A percentile compares a stretch with the other conserved stretches of the same genome.
These are phyloP conservation scores for Homarus americanus DNA, from an alignment of 1,140 invertebrate genomes.

Conservation along the genomic window DNA sequence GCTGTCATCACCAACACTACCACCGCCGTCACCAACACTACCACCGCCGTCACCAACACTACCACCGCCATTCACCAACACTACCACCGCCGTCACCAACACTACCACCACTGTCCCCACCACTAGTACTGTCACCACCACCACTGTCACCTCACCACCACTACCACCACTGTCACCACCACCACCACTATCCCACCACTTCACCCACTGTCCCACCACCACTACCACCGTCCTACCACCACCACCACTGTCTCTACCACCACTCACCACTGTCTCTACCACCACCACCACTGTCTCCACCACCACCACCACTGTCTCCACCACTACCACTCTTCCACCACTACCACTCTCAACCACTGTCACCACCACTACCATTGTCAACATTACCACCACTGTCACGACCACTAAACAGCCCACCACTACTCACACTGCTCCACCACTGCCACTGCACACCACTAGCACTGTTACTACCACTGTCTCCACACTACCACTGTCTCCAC, in stretches of 20 bases:
- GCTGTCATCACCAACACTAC: not conserved
- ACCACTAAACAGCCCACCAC: not conserved
- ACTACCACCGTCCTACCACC: not conserved
- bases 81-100: no score
- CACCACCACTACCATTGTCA: not conserved
- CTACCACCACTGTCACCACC: no score
- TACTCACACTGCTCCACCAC: not conserved
- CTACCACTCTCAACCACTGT: no score
- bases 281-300: not conserved
- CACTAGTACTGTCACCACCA: not conserved
- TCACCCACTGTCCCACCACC: not conserved
- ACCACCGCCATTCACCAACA: not conserved
- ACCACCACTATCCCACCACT: not conserved
- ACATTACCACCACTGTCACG: not conserved
- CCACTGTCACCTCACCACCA: no score
- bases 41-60: not conserved
- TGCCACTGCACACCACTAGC: not conserved
- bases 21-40: not conserved
- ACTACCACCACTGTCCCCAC: not conserved
- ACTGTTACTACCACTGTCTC: no score
- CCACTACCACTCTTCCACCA: not conserved
- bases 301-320: not conserved
- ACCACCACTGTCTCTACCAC: not conserved
- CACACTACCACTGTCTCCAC: not conserved
- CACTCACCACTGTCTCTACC: not conserved